Evolutionary conservation across 2,113 vertebrate species (phyloP), one percentile per base, ranked within the genome.

Genomic region (Tretioscincus oriximinensis): DNA sequence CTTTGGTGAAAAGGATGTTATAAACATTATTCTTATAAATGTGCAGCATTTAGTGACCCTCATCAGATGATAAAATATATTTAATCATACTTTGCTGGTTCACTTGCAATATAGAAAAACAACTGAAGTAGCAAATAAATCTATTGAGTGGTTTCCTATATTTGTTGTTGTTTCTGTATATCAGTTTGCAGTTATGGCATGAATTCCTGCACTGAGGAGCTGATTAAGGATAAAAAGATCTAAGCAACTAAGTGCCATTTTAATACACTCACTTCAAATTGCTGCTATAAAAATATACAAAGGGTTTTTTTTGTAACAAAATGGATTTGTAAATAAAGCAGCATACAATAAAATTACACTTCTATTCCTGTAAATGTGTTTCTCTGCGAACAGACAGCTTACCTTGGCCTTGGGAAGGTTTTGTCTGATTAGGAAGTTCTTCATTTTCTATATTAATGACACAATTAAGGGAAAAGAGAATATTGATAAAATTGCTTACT

Each of bases 351-450:
- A 24, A 78, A 69, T 58, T 9, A 26, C 71, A 78, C 68, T 81
- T 26, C 67, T 41, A 74, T 83, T 75, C 84, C 69, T 16, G 18
- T n/a, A 87, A 85, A 73, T 31, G 54, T 84, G 82, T 69, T 11
- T 54, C 75, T 84, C 79, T 54, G 26, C 6, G 81, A 35, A 83
- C 77, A 2, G 80, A 78, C 54, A 87, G 85, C 92, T 96, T 94
- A 96, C 95, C 92, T 92, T 93, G 95, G 90, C 87, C 95, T 85
- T 94, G 94, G 54, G 92, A 80, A 86, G 94, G 69, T 90, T 96
- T 96, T 89, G 92, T 54, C 77, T 94, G 94, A 85, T 41, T 92
- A 78, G 93, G 90, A 88, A 92, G 87, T 61, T 96, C 95, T 80
- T 96, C 95, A 83, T 89, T 94, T 92, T 96, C 95, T 96, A 89